These are phyloP conservation scores for Hyposoter didymator DNA, from an alignment of 2,888 invertebrate species.

Conservation along the genomic window DNA sequence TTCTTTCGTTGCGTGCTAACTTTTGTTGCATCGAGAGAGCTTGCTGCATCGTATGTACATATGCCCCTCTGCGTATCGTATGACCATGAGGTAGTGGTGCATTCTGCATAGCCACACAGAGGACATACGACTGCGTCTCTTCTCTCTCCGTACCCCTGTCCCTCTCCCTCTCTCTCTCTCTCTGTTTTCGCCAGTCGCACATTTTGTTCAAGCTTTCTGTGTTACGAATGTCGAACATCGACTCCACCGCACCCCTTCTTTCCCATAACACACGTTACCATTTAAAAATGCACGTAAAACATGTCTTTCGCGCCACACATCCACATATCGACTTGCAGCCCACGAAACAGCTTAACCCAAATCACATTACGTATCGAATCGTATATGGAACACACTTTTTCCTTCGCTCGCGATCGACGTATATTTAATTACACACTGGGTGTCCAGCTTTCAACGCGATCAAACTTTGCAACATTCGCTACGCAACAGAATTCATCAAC, in stretches of 20 bases:
- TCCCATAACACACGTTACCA: constrained; percentile 28
- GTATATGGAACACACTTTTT: constrained; percentile 22
- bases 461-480: background rate
- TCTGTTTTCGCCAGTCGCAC: background rate
- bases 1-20: constrained; percentile 57
- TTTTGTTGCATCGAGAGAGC: constrained; percentile 55
- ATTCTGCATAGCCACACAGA: constrained; percentile 43
- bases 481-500: too few species aligned
- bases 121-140: background rate
- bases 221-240: constrained; percentile 62
- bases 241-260: constrained; percentile 28
- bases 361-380: constrained; percentile 28
- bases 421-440: background rate
- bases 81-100: constrained; percentile 67
- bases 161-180: constrained; percentile 13
- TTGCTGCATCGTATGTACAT: constrained; percentile 28
- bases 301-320: constrained; percentile 10
- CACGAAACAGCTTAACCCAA: constrained; percentile 26
- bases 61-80: constrained; percentile 43
- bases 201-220: constrained; percentile 31
- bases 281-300: constrained; percentile 34
- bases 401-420: background rate
- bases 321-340: constrained; percentile 16
- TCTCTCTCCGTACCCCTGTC: background rate
- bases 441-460: background rate